Evolutionary conservation across 2,797 vertebrate genomes (phyloP).

Genomic region (Dendrocincla tyrannina): DNA sequence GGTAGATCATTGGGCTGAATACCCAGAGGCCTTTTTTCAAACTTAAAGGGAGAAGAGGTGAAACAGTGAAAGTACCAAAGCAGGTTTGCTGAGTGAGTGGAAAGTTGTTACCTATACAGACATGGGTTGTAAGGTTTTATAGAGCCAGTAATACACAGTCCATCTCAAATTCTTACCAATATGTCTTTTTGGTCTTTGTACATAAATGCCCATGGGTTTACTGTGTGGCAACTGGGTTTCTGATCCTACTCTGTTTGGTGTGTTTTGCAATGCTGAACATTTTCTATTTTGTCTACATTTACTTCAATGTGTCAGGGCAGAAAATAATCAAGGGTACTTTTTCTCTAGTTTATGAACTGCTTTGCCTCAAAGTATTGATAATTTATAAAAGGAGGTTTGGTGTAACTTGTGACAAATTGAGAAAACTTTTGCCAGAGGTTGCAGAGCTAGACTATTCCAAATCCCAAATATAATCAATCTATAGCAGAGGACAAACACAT

Average conservation of each 20-base stretch:
- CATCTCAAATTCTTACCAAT: neutral
- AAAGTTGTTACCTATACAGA: neutral
- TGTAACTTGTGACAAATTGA: neutral
- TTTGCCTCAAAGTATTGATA: neutral
- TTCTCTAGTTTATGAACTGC: neutral
- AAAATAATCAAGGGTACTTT: neutral
- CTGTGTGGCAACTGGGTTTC: neutral
- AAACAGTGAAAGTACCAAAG: neutral
- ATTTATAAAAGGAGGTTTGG: neutral
- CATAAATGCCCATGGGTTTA: neutral
- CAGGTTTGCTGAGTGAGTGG: neutral
- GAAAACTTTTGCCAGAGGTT: neutral
- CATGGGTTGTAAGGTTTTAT: neutral
- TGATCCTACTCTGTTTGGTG: neutral
- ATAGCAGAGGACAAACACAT: neutral
- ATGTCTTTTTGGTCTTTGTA: rapidly evolving
- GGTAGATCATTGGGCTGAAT: neutral
- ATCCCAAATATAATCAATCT: neutral
- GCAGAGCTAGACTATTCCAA: neutral
- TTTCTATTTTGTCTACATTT: neutral
- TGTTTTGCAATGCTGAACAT: neutral
- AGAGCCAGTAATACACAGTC: neutral
- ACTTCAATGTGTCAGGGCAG: neutral
- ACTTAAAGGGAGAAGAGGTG: neutral
- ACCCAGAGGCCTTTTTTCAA: neutral